Conservation (phyloP, 2,797 vertebrate genomes). For the Setipinna tenuifilis region DNA sequence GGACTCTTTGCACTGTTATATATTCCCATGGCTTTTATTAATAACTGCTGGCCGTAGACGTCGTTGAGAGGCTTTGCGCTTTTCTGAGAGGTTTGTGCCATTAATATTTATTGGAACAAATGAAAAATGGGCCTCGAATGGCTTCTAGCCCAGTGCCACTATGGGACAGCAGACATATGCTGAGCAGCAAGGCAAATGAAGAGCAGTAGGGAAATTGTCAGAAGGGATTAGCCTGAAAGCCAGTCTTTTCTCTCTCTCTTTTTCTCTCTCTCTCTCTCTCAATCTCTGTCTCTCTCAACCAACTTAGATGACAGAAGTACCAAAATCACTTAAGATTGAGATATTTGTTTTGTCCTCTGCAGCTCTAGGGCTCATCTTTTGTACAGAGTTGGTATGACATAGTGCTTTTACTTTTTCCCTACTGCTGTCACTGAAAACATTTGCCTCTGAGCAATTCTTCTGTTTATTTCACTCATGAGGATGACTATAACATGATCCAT, state of each 20-base stretch:
- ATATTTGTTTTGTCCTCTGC: neutral
- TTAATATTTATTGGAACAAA: conserved; percentile 49
- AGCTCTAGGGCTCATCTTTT: too few species aligned
- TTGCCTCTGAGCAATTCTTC: too few species aligned
- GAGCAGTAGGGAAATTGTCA: conserved; percentile 61
- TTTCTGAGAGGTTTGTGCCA: conserved; percentile 29
- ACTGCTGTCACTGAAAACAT: too few species aligned
- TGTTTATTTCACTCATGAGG: too few species aligned
- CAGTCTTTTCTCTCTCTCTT: conserved; percentile 16
- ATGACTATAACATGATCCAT: too few species aligned
- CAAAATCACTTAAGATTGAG: conserved; percentile 47
- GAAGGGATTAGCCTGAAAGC: conserved; percentile 61
- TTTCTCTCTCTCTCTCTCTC: too few species aligned
- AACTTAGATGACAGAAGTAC: conserved; percentile 51
- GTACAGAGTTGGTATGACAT: too few species aligned
- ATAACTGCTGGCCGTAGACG: neutral
- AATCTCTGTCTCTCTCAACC: conserved; percentile 44
- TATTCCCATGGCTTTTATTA: conserved; percentile 20
- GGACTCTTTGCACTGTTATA: neutral
- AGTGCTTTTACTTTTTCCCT: too few species aligned
- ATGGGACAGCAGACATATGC: conserved; percentile 60
- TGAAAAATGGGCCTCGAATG: conserved; percentile 39
- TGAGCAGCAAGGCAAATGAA: conserved; percentile 62
- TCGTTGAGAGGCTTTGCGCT: conserved; percentile 1
- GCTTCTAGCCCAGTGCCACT: conserved; percentile 35